phyloP scores from a whole-genome alignment of 1,140 invertebrate species.

The Matsumurasca onukii region DNA sequence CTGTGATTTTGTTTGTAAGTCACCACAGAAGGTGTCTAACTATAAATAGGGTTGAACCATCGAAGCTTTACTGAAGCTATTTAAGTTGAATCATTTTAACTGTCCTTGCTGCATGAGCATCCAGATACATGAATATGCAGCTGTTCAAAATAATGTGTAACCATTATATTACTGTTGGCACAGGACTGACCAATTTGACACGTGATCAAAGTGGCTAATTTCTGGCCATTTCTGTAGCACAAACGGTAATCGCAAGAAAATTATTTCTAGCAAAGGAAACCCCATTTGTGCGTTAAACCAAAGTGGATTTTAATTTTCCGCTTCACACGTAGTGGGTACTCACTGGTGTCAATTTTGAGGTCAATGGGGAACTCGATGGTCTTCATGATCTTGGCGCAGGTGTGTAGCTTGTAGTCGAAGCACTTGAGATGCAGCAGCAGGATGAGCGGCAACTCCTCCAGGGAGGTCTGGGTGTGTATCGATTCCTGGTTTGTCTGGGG shows the following conservation, averaged over 20 bases:
- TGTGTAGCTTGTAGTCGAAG: slow-evolving; percentile 80
- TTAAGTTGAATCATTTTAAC: too few relatives aligned
- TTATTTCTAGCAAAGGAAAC: background rate
- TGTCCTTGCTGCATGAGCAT: too few relatives aligned
- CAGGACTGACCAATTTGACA: background rate
- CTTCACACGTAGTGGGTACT: too few relatives aligned
- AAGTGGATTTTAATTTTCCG: too few relatives aligned
- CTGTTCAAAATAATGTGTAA: too few relatives aligned
- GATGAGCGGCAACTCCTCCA: slow-evolving; percentile 80
- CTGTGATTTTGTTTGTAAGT: too few relatives aligned
- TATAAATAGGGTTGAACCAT: too few relatives aligned
- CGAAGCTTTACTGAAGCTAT: too few relatives aligned
- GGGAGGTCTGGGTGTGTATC: slow-evolving; percentile 80
- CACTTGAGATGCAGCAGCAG: slow-evolving; percentile 79
- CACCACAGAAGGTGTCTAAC: too few relatives aligned
- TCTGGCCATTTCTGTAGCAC: background rate
- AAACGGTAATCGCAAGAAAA: background rate
- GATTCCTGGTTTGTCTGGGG: slow-evolving; percentile 75
- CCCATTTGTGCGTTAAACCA: background rate
- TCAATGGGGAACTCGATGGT: slow-evolving; percentile 85
- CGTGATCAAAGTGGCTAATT: background rate
- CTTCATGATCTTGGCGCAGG: slow-evolving; percentile 89
- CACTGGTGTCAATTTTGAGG: slow-evolving; percentile 87
- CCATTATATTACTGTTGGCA: background rate
- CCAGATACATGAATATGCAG: too few relatives aligned